phyloP scores from a whole-genome alignment of 2,113 vertebrate species.

The Suricata suricatta region DNA sequence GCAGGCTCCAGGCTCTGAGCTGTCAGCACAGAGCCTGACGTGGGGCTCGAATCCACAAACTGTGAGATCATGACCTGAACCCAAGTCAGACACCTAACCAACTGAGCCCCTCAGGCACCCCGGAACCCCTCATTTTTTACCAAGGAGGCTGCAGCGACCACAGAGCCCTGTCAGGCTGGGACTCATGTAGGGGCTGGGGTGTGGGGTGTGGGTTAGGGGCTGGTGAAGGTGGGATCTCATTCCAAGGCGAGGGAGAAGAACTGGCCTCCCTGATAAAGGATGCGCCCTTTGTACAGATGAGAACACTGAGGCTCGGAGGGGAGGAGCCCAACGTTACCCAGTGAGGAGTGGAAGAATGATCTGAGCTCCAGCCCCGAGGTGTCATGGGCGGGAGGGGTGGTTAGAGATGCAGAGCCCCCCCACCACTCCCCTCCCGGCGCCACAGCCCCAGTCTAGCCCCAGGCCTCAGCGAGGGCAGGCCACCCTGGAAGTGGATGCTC shows the following conservation, averaged over 20 bases:
- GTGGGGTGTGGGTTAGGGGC: too few relatives aligned
- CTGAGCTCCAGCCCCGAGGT: neutral
- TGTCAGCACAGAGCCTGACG: too few relatives aligned
- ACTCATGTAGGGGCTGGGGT: too few relatives aligned
- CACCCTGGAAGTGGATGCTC: neutral
- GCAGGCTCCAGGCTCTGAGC: too few relatives aligned
- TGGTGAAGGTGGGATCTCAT: neutral
- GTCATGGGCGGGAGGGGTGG: fast-evolving
- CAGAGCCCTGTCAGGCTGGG: neutral
- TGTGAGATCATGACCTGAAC: too few relatives aligned
- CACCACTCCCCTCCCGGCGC: neutral
- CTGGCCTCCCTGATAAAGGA: fast-evolving
- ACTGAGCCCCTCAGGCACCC: too few relatives aligned
- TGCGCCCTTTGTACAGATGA: neutral
- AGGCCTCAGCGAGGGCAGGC: neutral
- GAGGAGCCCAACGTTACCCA: neutral
- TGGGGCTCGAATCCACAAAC: too few relatives aligned
- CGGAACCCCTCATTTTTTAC: neutral
- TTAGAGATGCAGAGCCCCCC: neutral
- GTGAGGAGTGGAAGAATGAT: neutral
- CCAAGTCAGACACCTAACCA: too few relatives aligned
- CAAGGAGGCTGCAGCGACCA: neutral
- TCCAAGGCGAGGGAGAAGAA: too few relatives aligned
- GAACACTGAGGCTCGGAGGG: neutral
- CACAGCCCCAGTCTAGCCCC: neutral